These are phyloP conservation scores for Dromas ardeola DNA, from an alignment of 2,113 vertebrate genomes.

Conservation along the genomic window DNA sequence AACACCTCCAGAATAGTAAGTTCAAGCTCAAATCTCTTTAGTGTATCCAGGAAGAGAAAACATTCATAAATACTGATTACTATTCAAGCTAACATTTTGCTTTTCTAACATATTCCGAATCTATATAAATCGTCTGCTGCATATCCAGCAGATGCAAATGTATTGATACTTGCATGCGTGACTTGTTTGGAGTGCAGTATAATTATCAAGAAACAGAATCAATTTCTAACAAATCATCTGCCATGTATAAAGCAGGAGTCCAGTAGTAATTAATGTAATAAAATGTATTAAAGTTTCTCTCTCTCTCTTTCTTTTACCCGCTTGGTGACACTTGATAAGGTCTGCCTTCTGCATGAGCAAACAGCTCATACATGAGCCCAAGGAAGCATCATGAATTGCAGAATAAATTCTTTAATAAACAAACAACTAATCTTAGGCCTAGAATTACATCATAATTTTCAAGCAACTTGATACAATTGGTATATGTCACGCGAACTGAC, in stretches of 20 bases:
- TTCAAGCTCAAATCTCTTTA: not conserved
- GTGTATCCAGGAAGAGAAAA: not conserved
- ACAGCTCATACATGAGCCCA: not conserved
- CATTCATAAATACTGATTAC: slow-evolving; percentile 31
- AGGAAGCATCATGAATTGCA: not conserved
- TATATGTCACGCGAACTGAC: not conserved
- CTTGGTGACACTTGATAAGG: not conserved
- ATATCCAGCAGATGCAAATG: slow-evolving; percentile 45
- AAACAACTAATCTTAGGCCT: not conserved
- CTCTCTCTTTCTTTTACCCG: not conserved
- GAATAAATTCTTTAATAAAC: slow-evolving; percentile 23
- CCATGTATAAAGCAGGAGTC: slow-evolving; percentile 25
- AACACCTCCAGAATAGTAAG: not conserved
- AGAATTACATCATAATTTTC: not conserved
- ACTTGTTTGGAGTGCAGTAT: slow-evolving; percentile 16
- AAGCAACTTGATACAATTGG: not conserved
- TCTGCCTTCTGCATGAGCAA: not conserved
- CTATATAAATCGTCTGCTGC: not conserved
- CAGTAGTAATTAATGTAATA: slow-evolving; percentile 53
- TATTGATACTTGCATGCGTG: not conserved
- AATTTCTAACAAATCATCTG: slow-evolving; percentile 65
- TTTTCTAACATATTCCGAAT: not conserved
- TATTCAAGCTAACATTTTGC: slow-evolving; percentile 44
- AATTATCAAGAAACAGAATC: slow-evolving; percentile 64
- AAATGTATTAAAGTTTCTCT: slow-evolving; percentile 1